phyloP scores from a whole-genome alignment of 2,113 vertebrate genomes.

The Cranoglanis bouderius region DNA sequence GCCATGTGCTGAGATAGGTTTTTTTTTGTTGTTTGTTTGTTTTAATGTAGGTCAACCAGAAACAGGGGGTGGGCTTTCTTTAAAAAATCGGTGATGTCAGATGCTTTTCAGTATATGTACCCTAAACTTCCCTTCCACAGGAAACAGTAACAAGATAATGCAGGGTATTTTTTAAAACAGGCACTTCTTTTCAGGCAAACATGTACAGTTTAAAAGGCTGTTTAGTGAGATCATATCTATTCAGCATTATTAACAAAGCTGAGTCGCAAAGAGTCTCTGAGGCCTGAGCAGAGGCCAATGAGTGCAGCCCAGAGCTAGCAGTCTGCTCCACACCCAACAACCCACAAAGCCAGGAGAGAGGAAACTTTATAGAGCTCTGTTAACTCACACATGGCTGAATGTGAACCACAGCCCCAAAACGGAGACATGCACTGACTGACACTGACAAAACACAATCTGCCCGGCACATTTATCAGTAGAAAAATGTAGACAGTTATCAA shows the following conservation, averaged over 20 bases:
- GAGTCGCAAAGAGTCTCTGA: slow-evolving; percentile 24
- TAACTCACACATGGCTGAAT: slow-evolving; percentile 39
- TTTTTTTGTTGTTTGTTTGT: neutral
- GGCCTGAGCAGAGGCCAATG: slow-evolving; percentile 12
- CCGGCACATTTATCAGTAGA: neutral
- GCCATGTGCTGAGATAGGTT: slow-evolving; percentile 45
- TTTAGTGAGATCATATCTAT: slow-evolving; percentile 13
- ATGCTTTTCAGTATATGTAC: slow-evolving; percentile 34
- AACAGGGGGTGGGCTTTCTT: slow-evolving; percentile 30
- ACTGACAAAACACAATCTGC: neutral
- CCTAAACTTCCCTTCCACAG: neutral
- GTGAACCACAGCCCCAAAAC: slow-evolving; percentile 10
- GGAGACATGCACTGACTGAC: neutral
- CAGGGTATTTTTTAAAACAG: neutral
- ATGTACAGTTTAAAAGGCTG: neutral
- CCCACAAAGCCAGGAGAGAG: slow-evolving; percentile 26
- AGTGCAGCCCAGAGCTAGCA: slow-evolving; percentile 28
- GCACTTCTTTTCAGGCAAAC: neutral
- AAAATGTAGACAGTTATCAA: neutral
- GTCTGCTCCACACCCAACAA: slow-evolving; percentile 34
- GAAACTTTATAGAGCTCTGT: slow-evolving; percentile 37
- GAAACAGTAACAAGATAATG: neutral
- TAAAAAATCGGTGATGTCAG: slow-evolving; percentile 37
- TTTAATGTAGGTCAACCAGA: slow-evolving; percentile 59
- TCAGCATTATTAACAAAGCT: slow-evolving; percentile 34